Evolutionary conservation across 2,888 invertebrate genomes (phyloP).

Genomic region (Andrena bicolor): DNA sequence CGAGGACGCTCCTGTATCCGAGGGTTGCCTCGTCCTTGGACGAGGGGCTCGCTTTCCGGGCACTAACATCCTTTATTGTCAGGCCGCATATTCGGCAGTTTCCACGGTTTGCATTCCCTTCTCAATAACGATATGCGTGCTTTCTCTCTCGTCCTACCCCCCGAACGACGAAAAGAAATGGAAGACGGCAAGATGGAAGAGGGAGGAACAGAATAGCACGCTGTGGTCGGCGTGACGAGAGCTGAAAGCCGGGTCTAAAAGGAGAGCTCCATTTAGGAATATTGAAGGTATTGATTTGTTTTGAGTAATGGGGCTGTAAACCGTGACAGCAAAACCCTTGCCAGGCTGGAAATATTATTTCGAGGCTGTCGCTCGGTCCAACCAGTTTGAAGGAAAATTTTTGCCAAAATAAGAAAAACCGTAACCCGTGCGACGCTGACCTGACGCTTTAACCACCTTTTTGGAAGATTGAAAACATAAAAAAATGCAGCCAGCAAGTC

Average conservation of each 20-base stretch:
- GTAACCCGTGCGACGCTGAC: not conserved
- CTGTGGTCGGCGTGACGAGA: constrained; percentile 43
- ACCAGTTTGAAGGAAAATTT: not conserved
- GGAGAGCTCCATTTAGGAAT: constrained; percentile 75
- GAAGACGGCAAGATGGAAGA: constrained; percentile 29
- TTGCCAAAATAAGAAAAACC: not conserved
- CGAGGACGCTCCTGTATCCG: constrained; percentile 40
- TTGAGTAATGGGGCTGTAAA: constrained; percentile 18
- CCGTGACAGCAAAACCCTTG: not conserved
- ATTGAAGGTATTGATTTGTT: constrained; percentile 79
- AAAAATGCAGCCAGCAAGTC: constrained; percentile 41
- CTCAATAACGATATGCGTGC: constrained; percentile 37
- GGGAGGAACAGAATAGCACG: constrained; percentile 22
- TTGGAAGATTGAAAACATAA: constrained; percentile 38
- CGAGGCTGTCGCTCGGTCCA: too few species aligned
- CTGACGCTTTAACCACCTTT: not conserved
- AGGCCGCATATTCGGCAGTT: constrained; percentile 62
- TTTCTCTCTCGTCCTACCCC: constrained; percentile 22
- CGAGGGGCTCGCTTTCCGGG: constrained; percentile 58
- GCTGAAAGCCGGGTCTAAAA: constrained; percentile 48
- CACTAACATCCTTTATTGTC: constrained; percentile 70
- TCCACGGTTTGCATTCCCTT: constrained; percentile 53
- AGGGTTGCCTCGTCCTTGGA: constrained; percentile 45
- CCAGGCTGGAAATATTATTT: not conserved
- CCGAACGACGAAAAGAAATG: constrained; percentile 31